These are phyloP conservation scores for Craniophora ligustri DNA, from an alignment of 2,888 invertebrate species.

Conservation along the genomic window DNA sequence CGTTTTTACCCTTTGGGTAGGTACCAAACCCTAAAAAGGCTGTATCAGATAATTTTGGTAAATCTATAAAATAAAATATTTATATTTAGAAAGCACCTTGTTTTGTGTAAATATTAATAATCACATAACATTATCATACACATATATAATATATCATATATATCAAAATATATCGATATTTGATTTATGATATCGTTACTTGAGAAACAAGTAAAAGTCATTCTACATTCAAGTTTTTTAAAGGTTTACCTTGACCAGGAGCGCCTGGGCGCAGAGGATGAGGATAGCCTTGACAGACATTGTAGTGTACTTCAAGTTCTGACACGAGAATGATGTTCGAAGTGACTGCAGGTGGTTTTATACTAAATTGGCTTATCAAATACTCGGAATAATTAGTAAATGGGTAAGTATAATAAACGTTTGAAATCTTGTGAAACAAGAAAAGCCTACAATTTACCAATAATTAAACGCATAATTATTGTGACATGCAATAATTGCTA, in stretches of 20 bases:
- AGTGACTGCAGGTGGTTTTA: conserved; percentile 2
- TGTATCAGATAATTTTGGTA: no score
- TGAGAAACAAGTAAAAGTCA: no score
- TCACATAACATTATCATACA: no score
- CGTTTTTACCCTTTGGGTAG: no score
- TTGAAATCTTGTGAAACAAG: conserved; percentile 14
- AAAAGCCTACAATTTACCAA: conserved; percentile 11
- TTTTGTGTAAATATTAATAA: no score
- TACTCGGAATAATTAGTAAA: conserved; percentile 1
- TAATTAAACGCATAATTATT: background rate
- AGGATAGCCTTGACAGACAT: conserved; percentile 61
- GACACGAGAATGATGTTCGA: conserved; percentile 23
- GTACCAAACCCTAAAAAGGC: no score
- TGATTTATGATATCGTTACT: no score
- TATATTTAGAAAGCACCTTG: background rate
- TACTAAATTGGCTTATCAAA: background rate
- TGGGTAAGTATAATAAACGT: conserved; percentile 4
- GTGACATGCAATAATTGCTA: background rate
- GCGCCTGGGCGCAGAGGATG: conserved; percentile 57
- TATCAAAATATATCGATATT: no score
- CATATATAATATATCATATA: background rate
- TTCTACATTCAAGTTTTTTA: no score
- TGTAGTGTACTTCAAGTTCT: conserved; percentile 28
- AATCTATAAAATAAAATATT: no score
- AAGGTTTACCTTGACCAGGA: conserved; percentile 13